Conservation (phyloP, 2,888 invertebrate genomes). For the Tipula confusa region DNA sequence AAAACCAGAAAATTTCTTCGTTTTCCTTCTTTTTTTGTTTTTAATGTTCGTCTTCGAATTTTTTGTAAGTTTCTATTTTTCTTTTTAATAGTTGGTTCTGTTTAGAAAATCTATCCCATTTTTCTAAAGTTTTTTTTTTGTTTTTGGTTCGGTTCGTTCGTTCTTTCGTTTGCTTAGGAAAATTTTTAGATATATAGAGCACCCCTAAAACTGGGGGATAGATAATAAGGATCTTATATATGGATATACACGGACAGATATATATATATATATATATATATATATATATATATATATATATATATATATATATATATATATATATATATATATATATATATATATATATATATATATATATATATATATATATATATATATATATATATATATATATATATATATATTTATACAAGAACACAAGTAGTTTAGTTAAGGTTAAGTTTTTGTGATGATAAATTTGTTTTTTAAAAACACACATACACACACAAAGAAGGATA, state of each 20-base stretch:
- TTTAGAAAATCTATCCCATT: conserved; percentile 25
- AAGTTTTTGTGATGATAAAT: conserved; percentile 3
- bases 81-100: conserved; percentile 20
- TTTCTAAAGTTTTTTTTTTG: background rate
- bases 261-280: background rate
- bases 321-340: background rate
- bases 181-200: background rate
- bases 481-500: background rate
- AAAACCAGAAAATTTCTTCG: background rate
- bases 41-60: background rate
- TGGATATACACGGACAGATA: background rate
- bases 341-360: background rate
- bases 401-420: no score
- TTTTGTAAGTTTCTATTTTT: conserved; percentile 21
- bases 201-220: background rate
- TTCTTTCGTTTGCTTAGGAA: background rate
- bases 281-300: background rate
- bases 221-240: background rate
- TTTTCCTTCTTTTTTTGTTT: background rate
- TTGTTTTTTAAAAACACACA: conserved; percentile 12
- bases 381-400: background rate
- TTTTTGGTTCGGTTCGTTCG: background rate
- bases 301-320: background rate
- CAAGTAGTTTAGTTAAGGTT: conserved; percentile 20
- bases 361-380: background rate